Conservation (phyloP, 1,140 invertebrate genomes). For the Papilio machaon region DNA sequence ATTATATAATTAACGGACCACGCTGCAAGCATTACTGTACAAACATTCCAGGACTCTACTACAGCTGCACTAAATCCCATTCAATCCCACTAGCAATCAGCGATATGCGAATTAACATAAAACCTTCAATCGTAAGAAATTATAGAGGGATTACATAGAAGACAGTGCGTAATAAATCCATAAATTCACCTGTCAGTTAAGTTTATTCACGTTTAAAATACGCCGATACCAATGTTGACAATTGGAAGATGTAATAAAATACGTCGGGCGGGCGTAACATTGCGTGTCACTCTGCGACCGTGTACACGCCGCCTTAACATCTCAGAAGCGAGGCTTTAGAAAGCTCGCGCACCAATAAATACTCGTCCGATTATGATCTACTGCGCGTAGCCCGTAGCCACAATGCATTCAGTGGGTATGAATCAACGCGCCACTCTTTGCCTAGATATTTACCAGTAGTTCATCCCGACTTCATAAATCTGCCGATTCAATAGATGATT, state of each 20-base stretch:
- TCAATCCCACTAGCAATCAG: conserved; percentile 12
- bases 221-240: conserved; percentile 48
- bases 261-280: conserved; percentile 53
- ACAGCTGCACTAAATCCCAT: conserved; percentile 13
- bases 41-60: neutral
- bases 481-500: conserved; percentile 56
- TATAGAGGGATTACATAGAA: conserved; percentile 42
- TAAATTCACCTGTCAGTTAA: conserved; percentile 51
- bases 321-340: conserved; percentile 69
- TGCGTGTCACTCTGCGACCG: conserved; percentile 66
- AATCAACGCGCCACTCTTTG: conserved; percentile 59
- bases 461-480: conserved; percentile 66
- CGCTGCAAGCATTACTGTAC: neutral
- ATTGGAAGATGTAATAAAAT: conserved; percentile 57
- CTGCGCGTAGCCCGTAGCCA: conserved; percentile 79
- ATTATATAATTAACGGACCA: no score
- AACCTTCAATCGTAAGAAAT: conserved; percentile 26
- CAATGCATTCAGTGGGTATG: conserved; percentile 61
- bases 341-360: conserved; percentile 78
- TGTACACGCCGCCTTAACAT: conserved; percentile 59
- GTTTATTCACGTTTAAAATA: conserved; percentile 50
- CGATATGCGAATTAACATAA: conserved; percentile 26
- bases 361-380: conserved; percentile 80
- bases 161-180: conserved; percentile 50
- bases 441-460: conserved; percentile 60